Percentiles rank a stretch among this genome's conserved stretches.
Evolutionary conservation across 2,888 invertebrate species (phyloP).

Genomic region (Platycnemis pennipes): DNA sequence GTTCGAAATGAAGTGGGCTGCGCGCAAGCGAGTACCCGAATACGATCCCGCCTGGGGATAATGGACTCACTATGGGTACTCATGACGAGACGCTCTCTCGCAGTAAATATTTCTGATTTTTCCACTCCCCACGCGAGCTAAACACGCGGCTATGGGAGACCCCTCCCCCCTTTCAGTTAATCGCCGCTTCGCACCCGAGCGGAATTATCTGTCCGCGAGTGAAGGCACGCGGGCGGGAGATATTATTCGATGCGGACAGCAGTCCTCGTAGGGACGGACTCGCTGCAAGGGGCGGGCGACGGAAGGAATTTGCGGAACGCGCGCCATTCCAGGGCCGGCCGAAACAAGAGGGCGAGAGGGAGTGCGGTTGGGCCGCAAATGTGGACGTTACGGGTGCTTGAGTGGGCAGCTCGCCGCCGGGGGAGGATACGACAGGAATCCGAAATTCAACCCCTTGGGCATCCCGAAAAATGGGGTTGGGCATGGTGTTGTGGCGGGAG

Average conservation of each 20-base stretch:
- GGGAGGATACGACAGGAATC: not conserved
- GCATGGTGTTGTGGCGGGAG: not conserved
- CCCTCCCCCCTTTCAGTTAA: not conserved
- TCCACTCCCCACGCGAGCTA: not conserved
- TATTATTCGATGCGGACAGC: not conserved
- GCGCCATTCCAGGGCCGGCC: not conserved
- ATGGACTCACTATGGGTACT: not conserved
- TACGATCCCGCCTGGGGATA: not conserved
- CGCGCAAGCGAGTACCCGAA: no score
- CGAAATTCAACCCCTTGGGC: not conserved
- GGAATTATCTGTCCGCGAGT: not conserved
- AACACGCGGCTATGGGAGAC: not conserved
- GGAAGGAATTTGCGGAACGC: slow-evolving; percentile 9
- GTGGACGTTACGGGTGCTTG: not conserved
- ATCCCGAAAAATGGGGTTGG: not conserved
- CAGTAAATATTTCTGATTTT: not conserved
- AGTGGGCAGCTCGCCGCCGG: not conserved
- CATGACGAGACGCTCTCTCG: not conserved
- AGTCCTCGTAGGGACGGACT: not conserved
- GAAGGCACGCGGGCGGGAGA: not conserved
- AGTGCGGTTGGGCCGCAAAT: not conserved
- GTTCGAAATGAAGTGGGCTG: no score
- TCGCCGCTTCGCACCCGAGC: not conserved
- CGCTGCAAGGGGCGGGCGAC: not conserved
- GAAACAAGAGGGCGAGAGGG: not conserved